These are phyloP conservation scores for Gobio occitaniae DNA, from an alignment of 2,797 vertebrate species.

Conservation along the genomic window DNA sequence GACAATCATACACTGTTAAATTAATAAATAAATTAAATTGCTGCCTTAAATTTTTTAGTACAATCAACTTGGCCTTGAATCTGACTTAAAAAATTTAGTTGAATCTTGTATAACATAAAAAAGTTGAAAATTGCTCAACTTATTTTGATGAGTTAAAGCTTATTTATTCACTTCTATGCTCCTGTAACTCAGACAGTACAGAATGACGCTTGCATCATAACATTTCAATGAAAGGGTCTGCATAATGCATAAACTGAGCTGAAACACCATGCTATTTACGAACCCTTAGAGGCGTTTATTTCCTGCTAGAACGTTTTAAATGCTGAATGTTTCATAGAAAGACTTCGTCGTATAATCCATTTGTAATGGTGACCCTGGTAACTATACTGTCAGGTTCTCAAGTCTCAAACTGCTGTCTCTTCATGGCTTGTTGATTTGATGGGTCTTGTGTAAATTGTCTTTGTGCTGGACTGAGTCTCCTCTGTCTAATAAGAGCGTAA, in stretches of 20 bases:
- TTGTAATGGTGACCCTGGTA: neutral
- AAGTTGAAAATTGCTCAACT: too few species aligned
- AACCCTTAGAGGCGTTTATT: neutral
- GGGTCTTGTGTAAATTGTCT: conserved; percentile 12
- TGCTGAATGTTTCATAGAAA: neutral
- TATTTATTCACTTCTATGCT: neutral
- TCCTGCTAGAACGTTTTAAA: neutral
- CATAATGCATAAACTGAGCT: neutral
- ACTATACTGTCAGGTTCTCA: neutral
- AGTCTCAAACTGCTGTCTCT: neutral
- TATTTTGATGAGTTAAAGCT: too few species aligned
- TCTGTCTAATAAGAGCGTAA: conserved; percentile 34
- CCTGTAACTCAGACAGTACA: neutral
- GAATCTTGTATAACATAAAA: too few species aligned
- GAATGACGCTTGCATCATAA: neutral
- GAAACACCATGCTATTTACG: neutral
- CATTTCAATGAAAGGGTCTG: neutral
- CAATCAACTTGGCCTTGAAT: too few species aligned
- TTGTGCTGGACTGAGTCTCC: neutral
- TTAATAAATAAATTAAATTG: too few species aligned
- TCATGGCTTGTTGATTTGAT: conserved; percentile 12
- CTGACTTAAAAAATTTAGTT: too few species aligned
- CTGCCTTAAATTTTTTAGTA: too few species aligned
- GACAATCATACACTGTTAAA: too few species aligned
- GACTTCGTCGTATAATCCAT: neutral